Conservation (phyloP, 1,140 invertebrate species). For the Dolichoris vasculosae region DNA sequence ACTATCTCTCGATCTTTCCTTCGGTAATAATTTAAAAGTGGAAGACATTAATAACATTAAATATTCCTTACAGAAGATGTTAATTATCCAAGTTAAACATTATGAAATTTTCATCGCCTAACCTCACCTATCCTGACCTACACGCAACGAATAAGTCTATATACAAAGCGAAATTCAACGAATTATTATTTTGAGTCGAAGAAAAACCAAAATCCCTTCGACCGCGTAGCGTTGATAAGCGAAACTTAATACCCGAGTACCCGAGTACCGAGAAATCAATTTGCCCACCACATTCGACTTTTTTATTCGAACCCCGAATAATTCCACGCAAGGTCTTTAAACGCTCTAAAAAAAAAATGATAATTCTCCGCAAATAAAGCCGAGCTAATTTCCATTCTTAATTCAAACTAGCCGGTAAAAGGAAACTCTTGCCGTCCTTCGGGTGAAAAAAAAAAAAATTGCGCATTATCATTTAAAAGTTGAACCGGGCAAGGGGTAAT, state of each 20-base stretch:
- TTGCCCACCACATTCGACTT: neutral
- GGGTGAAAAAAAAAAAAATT: constrained; percentile 33
- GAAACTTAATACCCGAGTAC: neutral
- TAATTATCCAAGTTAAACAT: neutral
- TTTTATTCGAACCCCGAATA: neutral
- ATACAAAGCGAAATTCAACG: neutral
- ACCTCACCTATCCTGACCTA: neutral
- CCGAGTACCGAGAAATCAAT: neutral
- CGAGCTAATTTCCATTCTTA: constrained; percentile 33
- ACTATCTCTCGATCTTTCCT: no score
- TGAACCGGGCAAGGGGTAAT: constrained; percentile 21
- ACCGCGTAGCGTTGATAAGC: neutral
- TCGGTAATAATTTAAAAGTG: no score
- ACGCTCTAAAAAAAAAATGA: neutral
- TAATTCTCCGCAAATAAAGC: no score
- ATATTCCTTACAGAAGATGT: neutral
- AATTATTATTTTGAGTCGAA: constrained; percentile 2
- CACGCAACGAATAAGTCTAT: neutral
- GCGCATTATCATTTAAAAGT: constrained; percentile 49
- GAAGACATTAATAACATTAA: no score
- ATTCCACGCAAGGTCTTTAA: neutral
- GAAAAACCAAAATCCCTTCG: neutral
- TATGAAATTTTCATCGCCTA: neutral
- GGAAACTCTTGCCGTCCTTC: neutral
- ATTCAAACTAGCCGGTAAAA: constrained; percentile 10